Percentiles rank a stretch among this genome's conserved stretches.
Evolutionary conservation across 1,140 invertebrate genomes (phyloP).

Genomic region (Odontomachus brunneus): DNA sequence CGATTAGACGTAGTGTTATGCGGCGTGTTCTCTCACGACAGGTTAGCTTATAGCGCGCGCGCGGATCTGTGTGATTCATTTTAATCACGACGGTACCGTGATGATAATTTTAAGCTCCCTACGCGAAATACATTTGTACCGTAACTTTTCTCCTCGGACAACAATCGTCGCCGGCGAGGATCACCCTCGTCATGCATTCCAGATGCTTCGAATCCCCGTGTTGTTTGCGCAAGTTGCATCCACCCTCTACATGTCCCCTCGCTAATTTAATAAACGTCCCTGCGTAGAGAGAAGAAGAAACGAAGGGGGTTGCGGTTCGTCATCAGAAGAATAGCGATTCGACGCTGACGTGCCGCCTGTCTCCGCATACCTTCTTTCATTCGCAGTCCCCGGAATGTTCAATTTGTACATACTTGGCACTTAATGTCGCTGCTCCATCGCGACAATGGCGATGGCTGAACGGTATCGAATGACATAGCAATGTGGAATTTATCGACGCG

Average conservation of each 20-base stretch:
- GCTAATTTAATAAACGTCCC: constrained; percentile 72
- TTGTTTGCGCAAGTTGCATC: constrained; percentile 50
- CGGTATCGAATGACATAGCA: constrained; percentile 48
- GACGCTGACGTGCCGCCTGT: not conserved
- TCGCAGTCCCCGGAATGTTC: constrained; percentile 61
- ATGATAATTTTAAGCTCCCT: constrained; percentile 49
- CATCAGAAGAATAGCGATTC: constrained; percentile 22
- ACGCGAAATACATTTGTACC: constrained; percentile 37
- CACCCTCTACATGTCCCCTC: constrained; percentile 52
- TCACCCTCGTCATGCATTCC: constrained; percentile 63
- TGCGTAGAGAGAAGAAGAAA: constrained; percentile 24
- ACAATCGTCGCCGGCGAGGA: constrained; percentile 15
- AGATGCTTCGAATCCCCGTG: constrained; percentile 43
- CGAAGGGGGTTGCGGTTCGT: constrained; percentile 55
- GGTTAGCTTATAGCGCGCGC: not conserved
- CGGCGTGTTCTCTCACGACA: not conserved
- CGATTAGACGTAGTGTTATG: constrained; percentile 7
- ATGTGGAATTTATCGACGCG: constrained; percentile 50
- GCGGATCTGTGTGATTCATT: constrained; percentile 30
- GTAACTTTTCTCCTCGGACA: constrained; percentile 31
- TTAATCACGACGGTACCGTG: constrained; percentile 37
- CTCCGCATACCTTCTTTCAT: constrained; percentile 7
- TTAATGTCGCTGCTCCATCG: constrained; percentile 50
- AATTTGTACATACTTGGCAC: constrained; percentile 66
- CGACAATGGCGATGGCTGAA: constrained; percentile 39